Evolutionary conservation across 2,113 vertebrate species (phyloP), one percentile per base, ranked within the genome.

Genomic region (Myodes glareolus): DNA sequence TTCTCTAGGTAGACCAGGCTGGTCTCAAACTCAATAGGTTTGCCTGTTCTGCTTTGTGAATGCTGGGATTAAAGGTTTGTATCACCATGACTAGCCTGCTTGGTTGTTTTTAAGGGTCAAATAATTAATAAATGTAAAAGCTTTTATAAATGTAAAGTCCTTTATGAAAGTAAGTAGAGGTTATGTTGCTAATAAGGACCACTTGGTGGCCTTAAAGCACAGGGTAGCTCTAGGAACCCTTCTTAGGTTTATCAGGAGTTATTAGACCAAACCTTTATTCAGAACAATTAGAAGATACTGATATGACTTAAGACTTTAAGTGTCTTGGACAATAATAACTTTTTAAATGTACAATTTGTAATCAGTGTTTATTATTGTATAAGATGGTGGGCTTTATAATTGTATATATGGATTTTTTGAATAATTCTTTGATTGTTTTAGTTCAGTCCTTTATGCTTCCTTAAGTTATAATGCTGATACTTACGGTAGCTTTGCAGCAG

Each of bases 131-230:
- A 36, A 73, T 58, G 23, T 84, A 68, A 84, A 94, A 95, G 42
- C 33, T 68, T 65, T 95, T 73, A 75, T 27, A 88, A 14, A 5
- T 39, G 47, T 88, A 65, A 86, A 86, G 39, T 52, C 33, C 82
- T 89, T 90, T 91, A 73, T 70, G 87, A 81, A 97, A 70, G 50
- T 68, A 93, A 94, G 45, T 61, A 52, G 88, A 96, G 50, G 68
- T 33, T 67, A 14, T 90, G 23, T 82, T 94, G 27, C 29, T 82
- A 33, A 14, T 72, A 94, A 94, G 70, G n/a, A 6, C 33, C 17
- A 39, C 23, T 50, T 5, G 77, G 42, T 88, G 19, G 50, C 36
- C 50, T 55, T 42, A 92, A 58, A 88, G 58, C 78, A 52, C 52
- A 78, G 11, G 11, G 7, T 81, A 47, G 29, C 45, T 81, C 36